Percentiles rank a stretch among this genome's conserved stretches.
Evolutionary conservation across 2,113 vertebrate species (phyloP).

Genomic region (Gymnorhina tibicen): DNA sequence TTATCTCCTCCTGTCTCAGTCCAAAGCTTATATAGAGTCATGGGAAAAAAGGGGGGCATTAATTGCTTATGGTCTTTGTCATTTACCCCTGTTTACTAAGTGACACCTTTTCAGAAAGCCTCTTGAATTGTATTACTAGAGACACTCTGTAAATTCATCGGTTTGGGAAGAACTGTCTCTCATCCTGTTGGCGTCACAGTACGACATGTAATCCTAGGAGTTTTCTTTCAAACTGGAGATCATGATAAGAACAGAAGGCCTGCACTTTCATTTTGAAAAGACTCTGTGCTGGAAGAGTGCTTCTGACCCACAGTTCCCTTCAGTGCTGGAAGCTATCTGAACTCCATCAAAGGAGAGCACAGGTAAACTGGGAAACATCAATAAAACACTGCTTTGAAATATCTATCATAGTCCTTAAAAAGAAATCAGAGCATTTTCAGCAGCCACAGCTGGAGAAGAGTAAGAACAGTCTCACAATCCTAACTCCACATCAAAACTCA

Average conservation of each 20-base stretch:
- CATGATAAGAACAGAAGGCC: background rate
- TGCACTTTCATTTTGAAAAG: background rate
- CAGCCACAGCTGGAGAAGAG: background rate
- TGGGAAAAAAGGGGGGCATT: background rate
- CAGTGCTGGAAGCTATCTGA: background rate
- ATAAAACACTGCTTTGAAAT: background rate
- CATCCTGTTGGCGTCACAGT: background rate
- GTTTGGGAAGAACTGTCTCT: background rate
- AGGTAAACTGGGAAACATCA: background rate
- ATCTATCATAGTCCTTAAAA: background rate
- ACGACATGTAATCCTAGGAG: background rate
- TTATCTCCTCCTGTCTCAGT: background rate
- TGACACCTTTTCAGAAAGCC: background rate
- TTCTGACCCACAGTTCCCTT: background rate
- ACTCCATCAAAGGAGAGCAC: background rate
- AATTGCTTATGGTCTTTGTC: background rate
- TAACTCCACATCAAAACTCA: background rate
- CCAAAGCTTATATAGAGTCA: background rate
- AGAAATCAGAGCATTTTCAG: background rate
- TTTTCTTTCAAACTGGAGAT: background rate
- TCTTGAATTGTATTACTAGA: background rate
- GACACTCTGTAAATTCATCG: background rate
- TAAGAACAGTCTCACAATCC: background rate
- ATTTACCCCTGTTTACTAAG: background rate
- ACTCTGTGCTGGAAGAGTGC: background rate